Evolutionary conservation across 2,113 vertebrate genomes (phyloP).

Genomic region (Oreochromis tanganicae): DNA sequence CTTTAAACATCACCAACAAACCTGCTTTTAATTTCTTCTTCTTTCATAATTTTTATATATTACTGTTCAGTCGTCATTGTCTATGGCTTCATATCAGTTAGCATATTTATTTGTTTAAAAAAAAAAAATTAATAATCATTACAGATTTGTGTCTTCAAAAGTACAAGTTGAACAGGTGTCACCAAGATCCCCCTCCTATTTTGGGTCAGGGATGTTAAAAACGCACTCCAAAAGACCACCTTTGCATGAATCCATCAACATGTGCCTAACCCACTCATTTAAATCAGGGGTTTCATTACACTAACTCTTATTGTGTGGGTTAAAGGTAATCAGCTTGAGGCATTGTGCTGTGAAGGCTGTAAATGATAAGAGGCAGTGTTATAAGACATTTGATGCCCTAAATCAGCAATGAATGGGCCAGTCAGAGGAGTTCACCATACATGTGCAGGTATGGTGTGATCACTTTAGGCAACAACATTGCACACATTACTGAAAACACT

Average conservation of each 20-base stretch:
- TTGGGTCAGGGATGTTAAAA: neutral
- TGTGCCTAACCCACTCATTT: neutral
- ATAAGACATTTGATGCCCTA: conserved; percentile 7
- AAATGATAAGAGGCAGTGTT: conserved; percentile 38
- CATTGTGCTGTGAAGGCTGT: conserved; percentile 33
- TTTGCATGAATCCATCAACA: conserved; percentile 17
- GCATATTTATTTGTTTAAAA: neutral
- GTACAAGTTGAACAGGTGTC: neutral
- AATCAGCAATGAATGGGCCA: conserved; percentile 10
- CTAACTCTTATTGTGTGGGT: conserved; percentile 27
- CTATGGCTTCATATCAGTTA: neutral
- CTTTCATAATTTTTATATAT: neutral
- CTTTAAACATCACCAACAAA: neutral
- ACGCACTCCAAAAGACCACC: neutral
- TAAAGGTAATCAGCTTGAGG: conserved; percentile 26
- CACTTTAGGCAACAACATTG: neutral
- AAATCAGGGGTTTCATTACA: conserved; percentile 3
- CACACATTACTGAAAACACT: neutral
- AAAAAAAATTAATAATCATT: neutral
- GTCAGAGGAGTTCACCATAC: neutral
- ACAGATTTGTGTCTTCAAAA: neutral
- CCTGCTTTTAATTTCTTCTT: neutral
- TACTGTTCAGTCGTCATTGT: neutral
- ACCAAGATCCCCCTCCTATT: neutral
- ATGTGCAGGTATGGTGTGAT: neutral